phyloP scores from a whole-genome alignment of 2,888 invertebrate species.

The Microdon myrmicae region DNA sequence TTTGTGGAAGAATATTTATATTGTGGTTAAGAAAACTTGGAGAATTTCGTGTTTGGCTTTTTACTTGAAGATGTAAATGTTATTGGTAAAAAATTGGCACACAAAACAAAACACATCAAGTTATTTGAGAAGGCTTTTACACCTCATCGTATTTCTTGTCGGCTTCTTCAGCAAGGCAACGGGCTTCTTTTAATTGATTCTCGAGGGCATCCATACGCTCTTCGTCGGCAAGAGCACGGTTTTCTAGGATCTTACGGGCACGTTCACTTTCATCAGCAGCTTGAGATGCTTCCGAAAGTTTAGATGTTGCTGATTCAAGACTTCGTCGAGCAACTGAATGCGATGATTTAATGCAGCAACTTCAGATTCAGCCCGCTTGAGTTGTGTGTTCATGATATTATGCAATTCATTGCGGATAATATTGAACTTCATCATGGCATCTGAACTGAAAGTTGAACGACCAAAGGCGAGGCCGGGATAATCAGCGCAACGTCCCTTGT shows the following conservation, averaged over 20 bases:
- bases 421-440: constrained; percentile 97
- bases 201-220: constrained; percentile 99
- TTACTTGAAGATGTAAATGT: not conserved
- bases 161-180: constrained; percentile 99
- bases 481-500: constrained; percentile 84
- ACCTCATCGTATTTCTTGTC: constrained; percentile 99
- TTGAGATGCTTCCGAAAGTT: constrained; percentile 98
- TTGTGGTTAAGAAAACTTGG: too few species aligned
- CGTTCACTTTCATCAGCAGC: constrained; percentile 99
- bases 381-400: constrained; percentile 95
- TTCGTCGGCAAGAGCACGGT: constrained; percentile 99
- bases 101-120: constrained; percentile 55
- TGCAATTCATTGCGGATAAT: constrained; percentile 96
- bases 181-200: constrained; percentile 99
- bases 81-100: constrained; percentile 22
- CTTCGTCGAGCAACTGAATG: constrained; percentile 99
- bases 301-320: constrained; percentile 96
- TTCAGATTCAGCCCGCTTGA: constrained; percentile 98
- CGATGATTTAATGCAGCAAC: constrained; percentile 98
- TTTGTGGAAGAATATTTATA: constrained; percentile 2
- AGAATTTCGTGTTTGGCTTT: constrained; percentile 17
- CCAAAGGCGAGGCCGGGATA: constrained; percentile 93
- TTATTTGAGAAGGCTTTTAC: constrained; percentile 61
- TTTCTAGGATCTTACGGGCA: constrained; percentile 99
- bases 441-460: constrained; percentile 92